These are phyloP conservation scores for Drosophila paucipuncta DNA, from an alignment of 2,888 invertebrate species.

Conservation along the genomic window DNA sequence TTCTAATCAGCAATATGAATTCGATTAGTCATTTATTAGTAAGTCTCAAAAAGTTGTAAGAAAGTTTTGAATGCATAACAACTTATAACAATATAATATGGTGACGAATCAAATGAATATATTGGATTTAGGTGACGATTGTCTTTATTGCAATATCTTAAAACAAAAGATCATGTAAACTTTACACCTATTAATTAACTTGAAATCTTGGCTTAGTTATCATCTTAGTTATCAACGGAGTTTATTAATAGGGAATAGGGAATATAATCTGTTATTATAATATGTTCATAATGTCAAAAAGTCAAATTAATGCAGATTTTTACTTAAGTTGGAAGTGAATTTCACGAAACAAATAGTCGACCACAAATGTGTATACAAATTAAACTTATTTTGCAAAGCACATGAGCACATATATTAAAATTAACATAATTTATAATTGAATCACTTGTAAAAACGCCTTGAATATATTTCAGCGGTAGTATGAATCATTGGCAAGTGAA, in stretches of 20 bases:
- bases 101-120: too few species aligned
- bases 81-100: too few species aligned
- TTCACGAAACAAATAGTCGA: neutral
- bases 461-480: constrained; percentile 39
- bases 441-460: constrained; percentile 50
- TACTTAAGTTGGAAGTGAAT: neutral
- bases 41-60: too few species aligned
- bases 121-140: too few species aligned
- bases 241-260: neutral
- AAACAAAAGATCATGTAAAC: too few species aligned
- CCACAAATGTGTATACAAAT: neutral
- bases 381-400: neutral
- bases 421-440: constrained; percentile 51
- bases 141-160: too few species aligned
- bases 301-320: neutral
- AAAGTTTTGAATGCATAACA: too few species aligned
- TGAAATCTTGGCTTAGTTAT: neutral
- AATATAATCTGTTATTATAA: neutral
- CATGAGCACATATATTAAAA: constrained; percentile 7
- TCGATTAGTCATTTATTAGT: too few species aligned
- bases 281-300: neutral
- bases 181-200: neutral
- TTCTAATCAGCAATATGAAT: too few species aligned
- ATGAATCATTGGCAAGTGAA: constrained; percentile 47
- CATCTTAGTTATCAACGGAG: neutral